Percentiles rank a stretch among this genome's conserved stretches.
Conservation (phyloP, 2,797 vertebrate genomes). For the Xenopus petersii region DNA sequence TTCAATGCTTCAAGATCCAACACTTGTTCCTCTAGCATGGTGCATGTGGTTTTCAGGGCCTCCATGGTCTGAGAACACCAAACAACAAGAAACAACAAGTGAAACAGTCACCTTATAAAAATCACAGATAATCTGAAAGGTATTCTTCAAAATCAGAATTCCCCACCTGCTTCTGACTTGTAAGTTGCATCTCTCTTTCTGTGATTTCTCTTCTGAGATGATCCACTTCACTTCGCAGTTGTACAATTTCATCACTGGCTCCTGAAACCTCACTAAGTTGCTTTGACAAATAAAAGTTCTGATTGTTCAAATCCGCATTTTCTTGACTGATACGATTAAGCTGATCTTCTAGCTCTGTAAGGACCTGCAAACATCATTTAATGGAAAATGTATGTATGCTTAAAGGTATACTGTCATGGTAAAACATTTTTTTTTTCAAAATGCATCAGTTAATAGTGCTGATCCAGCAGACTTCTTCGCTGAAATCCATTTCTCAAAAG, state of each 20-base stretch:
- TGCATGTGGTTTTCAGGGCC: conserved; percentile 95
- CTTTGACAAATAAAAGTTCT: conserved; percentile 97
- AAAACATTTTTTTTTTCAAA: too few species aligned
- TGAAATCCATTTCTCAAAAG: too few species aligned
- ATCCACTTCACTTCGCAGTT: conserved; percentile 90
- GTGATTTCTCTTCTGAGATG: conserved; percentile 92
- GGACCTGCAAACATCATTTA: conserved; percentile 73
- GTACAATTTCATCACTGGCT: conserved; percentile 85
- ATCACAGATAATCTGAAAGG: too few species aligned
- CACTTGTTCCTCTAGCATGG: conserved; percentile 97
- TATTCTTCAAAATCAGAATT: not conserved
- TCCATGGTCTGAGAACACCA: conserved; percentile 82
- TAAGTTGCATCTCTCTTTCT: conserved; percentile 95
- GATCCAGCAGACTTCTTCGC: too few species aligned
- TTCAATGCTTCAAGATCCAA: conserved; percentile 93
- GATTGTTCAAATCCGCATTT: conserved; percentile 95
- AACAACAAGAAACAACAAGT: not conserved
- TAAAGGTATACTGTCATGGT: too few species aligned
- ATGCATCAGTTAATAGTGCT: too few species aligned
- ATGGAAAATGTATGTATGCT: too few species aligned
- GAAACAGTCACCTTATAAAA: not conserved
- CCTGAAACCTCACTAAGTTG: conserved; percentile 93
- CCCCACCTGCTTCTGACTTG: conserved; percentile 95
- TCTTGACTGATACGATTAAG: conserved; percentile 94
- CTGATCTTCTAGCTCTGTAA: conserved; percentile 96